Evolutionary conservation across 2,888 invertebrate genomes (phyloP).

Genomic region (Drosophila robusta): DNA sequence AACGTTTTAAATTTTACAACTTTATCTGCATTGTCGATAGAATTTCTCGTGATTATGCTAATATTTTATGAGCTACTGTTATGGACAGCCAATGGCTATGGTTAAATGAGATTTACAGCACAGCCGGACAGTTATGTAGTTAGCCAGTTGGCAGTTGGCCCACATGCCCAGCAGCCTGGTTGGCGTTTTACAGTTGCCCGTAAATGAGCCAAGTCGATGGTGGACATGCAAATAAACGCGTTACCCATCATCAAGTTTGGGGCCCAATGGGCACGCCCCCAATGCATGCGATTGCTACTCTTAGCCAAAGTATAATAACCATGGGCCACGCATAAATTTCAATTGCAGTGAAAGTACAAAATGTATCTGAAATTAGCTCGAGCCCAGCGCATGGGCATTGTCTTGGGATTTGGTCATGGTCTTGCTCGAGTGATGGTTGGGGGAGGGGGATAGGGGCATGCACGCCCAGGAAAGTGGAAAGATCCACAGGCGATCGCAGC

Average conservation of each 20-base stretch:
- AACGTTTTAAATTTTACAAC: constrained; percentile 42
- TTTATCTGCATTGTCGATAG: constrained; percentile 48
- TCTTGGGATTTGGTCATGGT: constrained; percentile 4
- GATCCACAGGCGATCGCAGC: constrained; percentile 28
- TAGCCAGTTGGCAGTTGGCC: constrained; percentile 28
- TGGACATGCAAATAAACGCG: constrained; percentile 57
- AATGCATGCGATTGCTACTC: constrained; percentile 14
- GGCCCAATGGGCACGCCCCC: constrained; percentile 40
- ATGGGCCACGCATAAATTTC: constrained; percentile 68
- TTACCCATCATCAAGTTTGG: constrained; percentile 61
- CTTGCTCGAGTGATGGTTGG: background rate
- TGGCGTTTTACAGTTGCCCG: constrained; percentile 45
- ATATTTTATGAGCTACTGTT: constrained; percentile 75
- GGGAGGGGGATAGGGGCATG: background rate
- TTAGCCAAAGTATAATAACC: constrained; percentile 23
- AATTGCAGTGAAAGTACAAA: constrained; percentile 75
- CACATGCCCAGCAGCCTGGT: constrained; percentile 44
- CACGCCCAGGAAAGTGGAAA: constrained; percentile 40
- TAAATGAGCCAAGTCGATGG: constrained; percentile 13
- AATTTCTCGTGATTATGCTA: constrained; percentile 62
- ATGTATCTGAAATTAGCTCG: constrained; percentile 54
- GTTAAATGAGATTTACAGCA: constrained; percentile 41
- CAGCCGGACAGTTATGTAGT: constrained; percentile 31
- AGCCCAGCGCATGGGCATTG: constrained; percentile 41
- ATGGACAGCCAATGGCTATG: constrained; percentile 44